These are phyloP conservation scores for Disparrhopalites patrizii DNA, from an alignment of 2,888 invertebrate genomes.

Conservation along the genomic window DNA sequence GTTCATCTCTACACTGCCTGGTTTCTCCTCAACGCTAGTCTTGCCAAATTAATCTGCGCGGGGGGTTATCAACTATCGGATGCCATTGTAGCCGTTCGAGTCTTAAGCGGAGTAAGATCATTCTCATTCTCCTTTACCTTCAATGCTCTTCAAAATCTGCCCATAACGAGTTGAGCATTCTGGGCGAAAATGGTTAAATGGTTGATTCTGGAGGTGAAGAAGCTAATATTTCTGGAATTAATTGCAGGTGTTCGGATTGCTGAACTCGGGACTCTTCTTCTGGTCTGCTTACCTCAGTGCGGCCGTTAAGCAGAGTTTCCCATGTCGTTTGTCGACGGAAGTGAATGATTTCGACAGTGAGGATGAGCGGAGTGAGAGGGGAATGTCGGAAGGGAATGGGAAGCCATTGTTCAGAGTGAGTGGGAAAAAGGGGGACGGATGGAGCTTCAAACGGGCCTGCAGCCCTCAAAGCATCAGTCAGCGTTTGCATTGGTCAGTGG, in stretches of 20 bases:
- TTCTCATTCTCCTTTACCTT: too few species aligned
- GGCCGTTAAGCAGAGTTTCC: conserved; percentile 6
- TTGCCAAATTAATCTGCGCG: conserved; percentile 9
- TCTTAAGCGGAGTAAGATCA: conserved; percentile 5
- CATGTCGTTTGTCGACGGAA: conserved; percentile 7
- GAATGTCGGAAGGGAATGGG: neutral
- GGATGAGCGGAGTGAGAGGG: neutral
- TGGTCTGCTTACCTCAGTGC: conserved; percentile 20
- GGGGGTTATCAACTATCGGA: neutral
- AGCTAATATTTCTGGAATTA: neutral
- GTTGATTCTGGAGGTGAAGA: neutral
- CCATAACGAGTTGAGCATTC: too few species aligned
- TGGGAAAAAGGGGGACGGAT: neutral
- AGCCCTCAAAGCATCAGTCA: neutral
- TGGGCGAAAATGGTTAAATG: too few species aligned
- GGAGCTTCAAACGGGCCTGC: conserved; percentile 10
- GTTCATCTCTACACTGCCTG: conserved; percentile 5
- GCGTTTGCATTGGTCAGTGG: neutral
- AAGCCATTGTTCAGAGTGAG: neutral
- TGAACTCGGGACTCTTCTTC: neutral
- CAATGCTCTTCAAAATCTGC: too few species aligned
- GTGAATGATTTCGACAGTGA: conserved; percentile 13
- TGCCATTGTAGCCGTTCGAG: neutral
- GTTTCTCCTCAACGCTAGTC: conserved; percentile 17
- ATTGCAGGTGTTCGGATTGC: conserved; percentile 13